Evolutionary conservation across 2,888 invertebrate species (phyloP), one percentile per base, ranked within the genome.

Genomic region (Amiota minor): DNA sequence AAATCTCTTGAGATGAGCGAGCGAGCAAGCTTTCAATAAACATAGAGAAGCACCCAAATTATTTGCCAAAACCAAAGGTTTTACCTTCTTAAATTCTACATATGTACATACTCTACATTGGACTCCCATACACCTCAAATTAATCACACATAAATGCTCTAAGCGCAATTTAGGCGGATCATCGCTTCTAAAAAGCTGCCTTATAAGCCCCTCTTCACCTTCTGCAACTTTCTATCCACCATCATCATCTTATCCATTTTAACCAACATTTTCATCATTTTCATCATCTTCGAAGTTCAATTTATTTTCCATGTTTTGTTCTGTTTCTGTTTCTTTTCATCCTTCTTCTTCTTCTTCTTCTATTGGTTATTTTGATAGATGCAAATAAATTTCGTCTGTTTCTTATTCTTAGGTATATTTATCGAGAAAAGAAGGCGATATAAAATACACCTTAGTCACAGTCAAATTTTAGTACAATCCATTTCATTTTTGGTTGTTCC

Each of bases 1-100:
- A 82, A 84, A 81, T 83, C 83, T 83, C 83, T 75, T 71, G 83
- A 82, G 83, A 83, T 83, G 83, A 84, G 83, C 83, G 77, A 81
- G 76, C 78, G 70, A 73, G 65, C 0, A 8, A 35, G 35, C 35
- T 35, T 35, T 35, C 35, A 35, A 35, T 35, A 35, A 35, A 35
- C 35, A 2, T 35, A 35, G 35, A 35, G 35, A 55, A 14, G 10
- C 69, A 35, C 10, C 18, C 65, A 49, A 65, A 14, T 65, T 46
- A 47, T n/a, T n/a, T n/a, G n/a, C 47, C n/a, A 16, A 35, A 35
- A 35, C 35, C 35, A 35, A 35, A 35, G 35, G 35, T 23, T 3
- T 23, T 2, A 23, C 23, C 23, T 23, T 23, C 23, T 23, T 23
- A 1, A 55, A 16, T 45, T n/a, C 16, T 55, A 50, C 35, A 69